These are phyloP conservation scores for Eufriesea mexicana DNA, from an alignment of 1,140 invertebrate genomes.

Conservation along the genomic window DNA sequence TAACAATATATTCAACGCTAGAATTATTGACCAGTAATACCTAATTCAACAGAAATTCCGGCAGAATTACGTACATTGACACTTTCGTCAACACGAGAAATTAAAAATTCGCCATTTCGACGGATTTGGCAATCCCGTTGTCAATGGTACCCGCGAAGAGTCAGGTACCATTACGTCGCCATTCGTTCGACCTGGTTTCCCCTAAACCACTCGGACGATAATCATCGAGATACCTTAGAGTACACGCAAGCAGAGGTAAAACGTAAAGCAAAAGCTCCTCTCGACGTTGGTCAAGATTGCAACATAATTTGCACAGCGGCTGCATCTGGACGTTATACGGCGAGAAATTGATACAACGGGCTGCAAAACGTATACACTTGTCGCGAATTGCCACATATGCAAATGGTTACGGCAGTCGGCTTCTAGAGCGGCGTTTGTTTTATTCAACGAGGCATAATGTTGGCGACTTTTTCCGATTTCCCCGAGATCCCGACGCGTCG, in stretches of 20 bases:
- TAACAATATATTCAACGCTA: no score
- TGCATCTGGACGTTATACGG: background rate
- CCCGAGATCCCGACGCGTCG: background rate
- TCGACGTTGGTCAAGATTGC: background rate
- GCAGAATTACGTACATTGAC: no score
- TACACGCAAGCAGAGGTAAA: background rate
- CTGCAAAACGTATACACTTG: background rate
- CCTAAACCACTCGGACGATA: background rate
- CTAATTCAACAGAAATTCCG: no score
- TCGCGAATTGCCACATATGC: background rate
- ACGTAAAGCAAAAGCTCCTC: background rate
- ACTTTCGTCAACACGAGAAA: no score
- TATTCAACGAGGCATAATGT: background rate
- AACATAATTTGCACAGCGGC: background rate
- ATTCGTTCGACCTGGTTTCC: background rate
- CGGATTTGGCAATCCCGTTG: no score
- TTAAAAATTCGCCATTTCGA: no score
- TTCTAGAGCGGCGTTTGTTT: background rate
- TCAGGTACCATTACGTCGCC: no score
- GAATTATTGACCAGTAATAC: no score
- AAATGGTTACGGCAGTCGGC: background rate
- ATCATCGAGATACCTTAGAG: background rate
- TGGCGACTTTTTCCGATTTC: background rate
- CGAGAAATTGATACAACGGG: background rate
- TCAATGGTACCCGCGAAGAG: no score